phyloP scores from a whole-genome alignment of 2,797 vertebrate genomes.

The Phalanger gymnotis region DNA sequence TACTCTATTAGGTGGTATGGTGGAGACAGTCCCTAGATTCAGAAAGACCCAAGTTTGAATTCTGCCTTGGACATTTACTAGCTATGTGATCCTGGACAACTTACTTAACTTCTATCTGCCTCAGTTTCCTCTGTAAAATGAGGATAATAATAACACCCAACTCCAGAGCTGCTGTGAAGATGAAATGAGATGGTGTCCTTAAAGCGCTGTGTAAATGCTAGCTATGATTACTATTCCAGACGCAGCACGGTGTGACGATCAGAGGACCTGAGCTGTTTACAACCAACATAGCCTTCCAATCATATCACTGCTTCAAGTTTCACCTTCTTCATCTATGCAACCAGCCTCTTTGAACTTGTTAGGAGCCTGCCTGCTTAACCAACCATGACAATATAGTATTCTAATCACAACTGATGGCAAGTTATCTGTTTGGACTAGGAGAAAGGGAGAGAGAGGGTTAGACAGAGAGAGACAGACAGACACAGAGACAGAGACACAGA shows the following conservation, averaged over 20 bases:
- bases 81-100: neutral
- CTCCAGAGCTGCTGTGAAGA: neutral
- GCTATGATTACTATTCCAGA: neutral
- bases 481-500: too few species aligned
- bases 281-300: neutral
- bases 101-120: neutral
- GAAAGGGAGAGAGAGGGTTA: too few species aligned
- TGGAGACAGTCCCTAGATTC: neutral
- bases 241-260: neutral
- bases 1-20: neutral
- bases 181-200: neutral
- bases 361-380: neutral
- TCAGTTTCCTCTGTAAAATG: neutral
- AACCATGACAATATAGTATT: neutral
- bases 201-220: neutral
- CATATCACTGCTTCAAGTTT: neutral
- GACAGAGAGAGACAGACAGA: too few species aligned
- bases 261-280: neutral
- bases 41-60: neutral
- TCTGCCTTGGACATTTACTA: neutral
- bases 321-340: neutral
- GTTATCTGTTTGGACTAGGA: neutral
- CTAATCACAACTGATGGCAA: neutral
- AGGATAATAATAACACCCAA: neutral
- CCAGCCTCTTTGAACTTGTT: neutral